Base-by-base conservation (phyloP, 1,140 invertebrate species). In the Zaprionus inermis region DNA sequence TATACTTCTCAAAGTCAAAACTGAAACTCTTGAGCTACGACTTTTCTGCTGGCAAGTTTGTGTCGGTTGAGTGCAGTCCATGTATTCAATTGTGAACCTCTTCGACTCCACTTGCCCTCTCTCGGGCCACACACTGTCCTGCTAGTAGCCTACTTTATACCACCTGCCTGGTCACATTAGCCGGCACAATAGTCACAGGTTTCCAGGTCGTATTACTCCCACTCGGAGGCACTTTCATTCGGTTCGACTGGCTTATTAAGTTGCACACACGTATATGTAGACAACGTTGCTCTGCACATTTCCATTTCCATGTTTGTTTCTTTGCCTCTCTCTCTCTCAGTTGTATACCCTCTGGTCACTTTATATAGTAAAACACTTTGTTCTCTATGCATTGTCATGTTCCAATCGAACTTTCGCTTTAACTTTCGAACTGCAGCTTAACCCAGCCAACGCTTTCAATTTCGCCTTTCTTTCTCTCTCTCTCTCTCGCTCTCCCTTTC, bases 241-340 rank as follows among this genome's bases (percentile, higher is more conserved):
- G 30, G 7, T 16, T 6, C 16, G 38, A 6, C n/a, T 44, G 38
- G 14, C 38, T 16, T 44, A 44, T 44, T 44, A 16, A 44, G 38
- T 16, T 44, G 38, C 38, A 44, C 38, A 16, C 38, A 44, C 6
- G 3, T n/a, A 28, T 2, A 4, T 28, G 24, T 28, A 44, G 38
- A 44, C n/a, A 44, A 44, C 38, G 7, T 44, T 38, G 36, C 36
- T 38, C 14, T 38, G 36, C 36, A 38, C 14, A 44, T 44, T 44
- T 44, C 38, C 16, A 44, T 44, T 44, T 44, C n/a, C 38, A 16
- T 44, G n/a, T 6, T 44, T 44, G 38, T 44, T 44, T 51, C 46
- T 5, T 18, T 36, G 30, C 34, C 18, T 16, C 11, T 61, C 4
- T 16, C 38, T 18, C 18, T 20, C 14, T n/a, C n/a, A 9, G 5